These are phyloP conservation scores for Mesorhabditis belari DNA, from an alignment of 2,888 invertebrate genomes.

Conservation along the genomic window DNA sequence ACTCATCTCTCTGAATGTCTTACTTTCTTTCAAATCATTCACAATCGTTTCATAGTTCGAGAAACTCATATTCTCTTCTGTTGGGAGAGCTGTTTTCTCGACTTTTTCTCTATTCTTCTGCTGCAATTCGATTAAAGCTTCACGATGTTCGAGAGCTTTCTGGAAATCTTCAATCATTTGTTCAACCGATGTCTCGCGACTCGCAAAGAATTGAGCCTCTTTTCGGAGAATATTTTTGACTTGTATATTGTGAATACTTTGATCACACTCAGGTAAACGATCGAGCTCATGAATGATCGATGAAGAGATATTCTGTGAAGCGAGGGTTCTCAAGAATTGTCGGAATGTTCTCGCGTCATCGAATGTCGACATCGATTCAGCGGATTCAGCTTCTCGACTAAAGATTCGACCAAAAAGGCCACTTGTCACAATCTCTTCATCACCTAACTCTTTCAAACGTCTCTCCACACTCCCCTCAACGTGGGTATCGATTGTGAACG, in stretches of 20 bases:
- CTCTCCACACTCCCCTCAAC: neutral
- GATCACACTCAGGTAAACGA: constrained; percentile 19
- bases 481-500: neutral
- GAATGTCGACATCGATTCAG: neutral
- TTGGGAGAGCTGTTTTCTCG: constrained; percentile 25
- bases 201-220: neutral
- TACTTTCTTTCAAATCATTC: neutral
- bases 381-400: neutral
- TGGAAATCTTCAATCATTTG: neutral
- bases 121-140: constrained; percentile 27
- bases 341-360: neutral
- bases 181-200: constrained; percentile 4
- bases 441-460: constrained; percentile 10
- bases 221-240: neutral
- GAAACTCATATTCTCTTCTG: neutral
- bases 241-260: neutral
- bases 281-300: constrained; percentile 19
- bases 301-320: constrained; percentile 10
- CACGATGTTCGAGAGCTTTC: constrained; percentile 24
- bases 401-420: neutral
- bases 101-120: too few relatives aligned
- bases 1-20: neutral
- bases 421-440: neutral
- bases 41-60: neutral
- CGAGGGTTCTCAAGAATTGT: neutral